These are phyloP conservation scores for Eupithecia centaureata DNA, from an alignment of 2,888 invertebrate genomes.

Conservation along the genomic window DNA sequence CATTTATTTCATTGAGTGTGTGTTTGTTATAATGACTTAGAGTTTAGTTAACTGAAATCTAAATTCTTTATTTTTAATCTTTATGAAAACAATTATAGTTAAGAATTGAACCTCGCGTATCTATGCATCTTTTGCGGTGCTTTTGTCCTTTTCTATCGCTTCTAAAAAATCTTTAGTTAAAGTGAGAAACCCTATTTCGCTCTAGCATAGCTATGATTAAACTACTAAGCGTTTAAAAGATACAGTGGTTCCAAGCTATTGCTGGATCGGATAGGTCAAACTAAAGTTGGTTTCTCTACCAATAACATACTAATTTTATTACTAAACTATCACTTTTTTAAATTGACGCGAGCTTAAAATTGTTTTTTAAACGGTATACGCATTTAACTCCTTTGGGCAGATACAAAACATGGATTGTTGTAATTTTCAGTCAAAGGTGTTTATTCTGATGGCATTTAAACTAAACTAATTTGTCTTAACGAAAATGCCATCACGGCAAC, in stretches of 20 bases:
- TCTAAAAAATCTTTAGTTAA: background rate
- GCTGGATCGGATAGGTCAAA: background rate
- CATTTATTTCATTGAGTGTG: constrained; percentile 42
- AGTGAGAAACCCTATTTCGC: background rate
- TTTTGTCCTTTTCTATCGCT: background rate
- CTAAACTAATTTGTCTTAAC: background rate
- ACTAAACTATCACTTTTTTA: background rate
- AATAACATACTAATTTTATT: background rate
- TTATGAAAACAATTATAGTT: background rate
- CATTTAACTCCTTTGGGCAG: background rate
- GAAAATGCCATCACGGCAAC: too few species aligned
- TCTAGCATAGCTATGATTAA: background rate
- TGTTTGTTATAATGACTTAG: constrained; percentile 37
- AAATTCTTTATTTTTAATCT: background rate
- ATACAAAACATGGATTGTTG: background rate
- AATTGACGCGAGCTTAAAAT: background rate
- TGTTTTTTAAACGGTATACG: background rate
- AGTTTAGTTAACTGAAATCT: constrained; percentile 27
- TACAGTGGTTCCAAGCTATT: background rate
- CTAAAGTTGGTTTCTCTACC: background rate
- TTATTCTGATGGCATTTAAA: background rate
- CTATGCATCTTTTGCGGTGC: background rate
- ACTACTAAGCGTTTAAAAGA: background rate
- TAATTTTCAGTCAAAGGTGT: background rate
- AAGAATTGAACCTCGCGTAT: background rate